Base-by-base conservation (phyloP, 2,113 vertebrate species). In the Dolichotis patagonum region DNA sequence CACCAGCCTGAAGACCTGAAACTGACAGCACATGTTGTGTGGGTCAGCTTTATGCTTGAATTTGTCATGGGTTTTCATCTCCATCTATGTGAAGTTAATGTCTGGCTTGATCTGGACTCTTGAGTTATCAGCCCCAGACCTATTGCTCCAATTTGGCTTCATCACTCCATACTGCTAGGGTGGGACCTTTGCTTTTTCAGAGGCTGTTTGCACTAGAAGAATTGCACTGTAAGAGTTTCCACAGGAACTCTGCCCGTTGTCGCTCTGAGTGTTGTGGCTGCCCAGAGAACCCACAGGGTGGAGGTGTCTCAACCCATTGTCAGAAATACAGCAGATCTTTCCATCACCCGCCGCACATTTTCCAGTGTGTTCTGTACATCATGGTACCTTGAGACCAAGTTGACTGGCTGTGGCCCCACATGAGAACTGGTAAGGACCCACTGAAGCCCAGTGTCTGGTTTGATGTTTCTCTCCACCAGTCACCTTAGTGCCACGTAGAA, bases 241-340 rank as follows among this genome's bases (percentile, higher is more conserved):
- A 98, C 98, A 98, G 98, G 98, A 99, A 98, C 96, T 7, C 52
- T 75, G 95, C 95, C 96, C 97, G 97, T 86, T 41, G 93, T 97
- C 97, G 73, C 89, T 97, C 96, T 24, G 56, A 77, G 73, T 98
- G 97, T 97, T 98, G 98, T 98, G 98, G 98, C 95, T 88, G 20
- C 46, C 62, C 38, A 91, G 91, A 86, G 96, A 98, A 96, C 97
- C 98, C 87, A 86, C 98, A 98, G 88, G 87, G 63, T 2, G 98
- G 98, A 96, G 98, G 97, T 97, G 97, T 98, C 85, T n/a, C 9
- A 84, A 90, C 71, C 41, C 38, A 69, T 93, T 24, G 0, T 1
- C 73, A 84, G 92, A 97, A 90, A 91, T 71, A 82, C 65, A 98
- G 63, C 92, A 94, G 94, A 97, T 98, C 97, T 99, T 99, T 99